These are phyloP conservation scores for Nebria brevicollis DNA, from an alignment of 2,888 invertebrate genomes.

Conservation along the genomic window DNA sequence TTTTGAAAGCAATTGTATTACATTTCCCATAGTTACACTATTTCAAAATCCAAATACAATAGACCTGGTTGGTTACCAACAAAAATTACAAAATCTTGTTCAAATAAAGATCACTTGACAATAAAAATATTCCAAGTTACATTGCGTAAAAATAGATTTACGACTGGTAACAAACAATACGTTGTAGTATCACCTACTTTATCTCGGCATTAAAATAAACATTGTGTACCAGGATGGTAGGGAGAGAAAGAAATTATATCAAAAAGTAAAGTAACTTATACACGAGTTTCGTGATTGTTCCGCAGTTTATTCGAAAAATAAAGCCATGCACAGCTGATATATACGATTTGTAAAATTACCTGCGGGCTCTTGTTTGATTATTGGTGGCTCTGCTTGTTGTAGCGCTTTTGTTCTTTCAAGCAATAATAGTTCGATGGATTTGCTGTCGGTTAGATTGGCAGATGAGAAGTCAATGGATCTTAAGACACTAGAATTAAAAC, in stretches of 20 bases:
- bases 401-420: slow-evolving; percentile 81
- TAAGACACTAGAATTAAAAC: slow-evolving; percentile 69
- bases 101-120: slow-evolving; percentile 41
- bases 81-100: slow-evolving; percentile 40
- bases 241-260: background rate
- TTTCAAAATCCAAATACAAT: slow-evolving; percentile 44
- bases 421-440: slow-evolving; percentile 78
- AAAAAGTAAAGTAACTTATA: background rate
- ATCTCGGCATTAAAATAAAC: background rate
- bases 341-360: slow-evolving; percentile 54
- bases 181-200: background rate
- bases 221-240: background rate
- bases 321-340: slow-evolving; percentile 36
- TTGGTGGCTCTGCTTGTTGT: slow-evolving; percentile 69
- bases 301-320: slow-evolving; percentile 19
- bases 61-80: slow-evolving; percentile 22
- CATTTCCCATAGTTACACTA: slow-evolving; percentile 31
- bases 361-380: slow-evolving; percentile 64
- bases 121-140: slow-evolving; percentile 42
- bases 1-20: slow-evolving; percentile 41
- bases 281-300: slow-evolving; percentile 40
- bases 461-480: slow-evolving; percentile 81
- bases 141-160: slow-evolving; percentile 12
- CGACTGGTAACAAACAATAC: background rate
- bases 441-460: slow-evolving; percentile 64